Evolutionary conservation across 2,888 invertebrate species (phyloP), one percentile per base, ranked within the genome.

Genomic region (Scaeva pyrastri): DNA sequence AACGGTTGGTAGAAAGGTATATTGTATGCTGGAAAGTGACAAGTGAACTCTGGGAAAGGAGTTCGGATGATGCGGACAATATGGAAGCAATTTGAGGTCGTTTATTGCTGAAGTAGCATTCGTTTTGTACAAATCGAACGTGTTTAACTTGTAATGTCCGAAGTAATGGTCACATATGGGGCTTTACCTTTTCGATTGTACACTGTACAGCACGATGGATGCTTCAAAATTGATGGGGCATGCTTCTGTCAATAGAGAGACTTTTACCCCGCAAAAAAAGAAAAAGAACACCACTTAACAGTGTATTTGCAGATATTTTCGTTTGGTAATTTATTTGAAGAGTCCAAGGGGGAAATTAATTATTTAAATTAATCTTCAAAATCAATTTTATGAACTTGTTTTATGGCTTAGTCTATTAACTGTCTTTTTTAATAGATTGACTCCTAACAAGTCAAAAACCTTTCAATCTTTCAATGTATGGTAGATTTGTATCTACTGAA

Each of bases 61-160:
- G 68, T 31, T 31, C 8, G 31, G 43, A 62, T 73, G 76, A 85
- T 78, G 81, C 77, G 60, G 81, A 86, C 86, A 86, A 86, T 86
- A 81, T 78, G 86, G 86, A 73, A 81, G 82, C 74, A 86, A 82
- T 86, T 86, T 78, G 72, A 86, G 77, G 86, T 86, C 86, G 81
- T 86, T 82, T 82, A 86, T 86, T 86, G 82, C 86, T 78, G 82
- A 82, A 81, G 81, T 86, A 86, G 81, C 81, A 70, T 71, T 81
- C 52, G 86, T 48, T 75, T 60, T 11, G n/a, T 55, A 55, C 83
- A 78, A 81, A 81, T 82, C 66, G 86, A 81, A 86, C 74, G 86
- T 86, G 81, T 86, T 81, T 41, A 74, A 81, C 41, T 80, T 76
- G 71, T 73, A 62, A 56, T 76, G 72, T 76, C 16, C 66, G 31